A percentile compares a stretch with the other conserved stretches of the same genome.
Evolutionary conservation across 2,113 vertebrate species (phyloP).

Genomic region (Talpa occidentalis): DNA sequence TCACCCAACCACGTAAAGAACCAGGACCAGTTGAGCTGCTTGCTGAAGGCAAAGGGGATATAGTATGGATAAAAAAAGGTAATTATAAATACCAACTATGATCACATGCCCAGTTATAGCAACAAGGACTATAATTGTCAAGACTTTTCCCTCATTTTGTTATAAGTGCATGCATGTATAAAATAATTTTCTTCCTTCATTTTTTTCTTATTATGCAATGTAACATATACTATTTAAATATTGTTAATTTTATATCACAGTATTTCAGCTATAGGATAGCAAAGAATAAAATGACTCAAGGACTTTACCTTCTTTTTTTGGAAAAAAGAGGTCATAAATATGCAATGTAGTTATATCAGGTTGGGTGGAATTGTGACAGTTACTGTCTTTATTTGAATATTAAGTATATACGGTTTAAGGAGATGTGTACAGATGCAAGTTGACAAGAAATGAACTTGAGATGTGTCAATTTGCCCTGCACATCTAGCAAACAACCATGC

Average conservation of each 20-base stretch:
- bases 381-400: background rate
- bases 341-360: background rate
- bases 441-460: background rate
- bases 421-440: background rate
- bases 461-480: background rate
- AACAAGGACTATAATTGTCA: background rate
- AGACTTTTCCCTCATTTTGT: background rate
- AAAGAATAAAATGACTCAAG: background rate
- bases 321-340: background rate
- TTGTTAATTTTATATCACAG: background rate
- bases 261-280: background rate
- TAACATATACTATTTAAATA: background rate
- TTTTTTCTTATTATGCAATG: background rate
- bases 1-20: background rate
- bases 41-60: background rate
- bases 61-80: background rate
- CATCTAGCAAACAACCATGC: background rate
- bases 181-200: background rate
- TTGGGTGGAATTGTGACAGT: background rate
- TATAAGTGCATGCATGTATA: background rate
- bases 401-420: background rate
- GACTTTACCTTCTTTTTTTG: background rate
- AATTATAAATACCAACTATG: background rate
- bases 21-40: background rate
- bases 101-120: background rate